These are phyloP conservation scores for Scelioninae gen. 2 DNA, from an alignment of 2,888 invertebrate species.

Conservation along the genomic window DNA sequence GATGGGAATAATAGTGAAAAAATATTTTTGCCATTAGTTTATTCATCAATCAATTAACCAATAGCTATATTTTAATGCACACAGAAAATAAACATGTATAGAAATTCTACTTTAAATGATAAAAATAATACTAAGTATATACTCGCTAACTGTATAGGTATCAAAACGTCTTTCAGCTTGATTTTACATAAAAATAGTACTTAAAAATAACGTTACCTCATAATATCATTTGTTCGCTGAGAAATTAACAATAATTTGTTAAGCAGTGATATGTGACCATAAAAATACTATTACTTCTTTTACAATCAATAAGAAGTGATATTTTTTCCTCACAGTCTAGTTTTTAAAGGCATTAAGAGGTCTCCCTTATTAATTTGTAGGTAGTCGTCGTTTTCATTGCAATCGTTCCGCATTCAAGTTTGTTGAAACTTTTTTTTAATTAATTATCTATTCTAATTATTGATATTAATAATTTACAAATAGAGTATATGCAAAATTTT, in stretches of 20 bases:
- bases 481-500: background rate
- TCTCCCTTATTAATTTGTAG: constrained; percentile 27
- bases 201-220: constrained; percentile 30
- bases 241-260: constrained; percentile 30
- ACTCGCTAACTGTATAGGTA: constrained; percentile 26
- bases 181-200: constrained; percentile 29
- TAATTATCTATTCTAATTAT: background rate
- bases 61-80: constrained; percentile 25
- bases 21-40: constrained; percentile 8
- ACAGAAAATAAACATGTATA: constrained; percentile 30
- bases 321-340: constrained; percentile 46
- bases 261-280: constrained; percentile 53
- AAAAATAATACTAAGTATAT: constrained; percentile 20
- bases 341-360: constrained; percentile 54
- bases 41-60: constrained; percentile 23
- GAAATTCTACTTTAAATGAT: constrained; percentile 13
- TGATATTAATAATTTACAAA: background rate
- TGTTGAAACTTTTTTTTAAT: constrained; percentile 9
- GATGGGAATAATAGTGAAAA: background rate
- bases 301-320: constrained; percentile 33
- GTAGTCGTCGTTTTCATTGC: constrained; percentile 31
- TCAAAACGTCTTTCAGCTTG: constrained; percentile 10
- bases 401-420: constrained; percentile 27
- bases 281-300: constrained; percentile 57
- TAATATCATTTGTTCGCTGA: constrained; percentile 22